Evolutionary conservation across 2,888 invertebrate species (phyloP).

Genomic region (Polymixis lichenea): DNA sequence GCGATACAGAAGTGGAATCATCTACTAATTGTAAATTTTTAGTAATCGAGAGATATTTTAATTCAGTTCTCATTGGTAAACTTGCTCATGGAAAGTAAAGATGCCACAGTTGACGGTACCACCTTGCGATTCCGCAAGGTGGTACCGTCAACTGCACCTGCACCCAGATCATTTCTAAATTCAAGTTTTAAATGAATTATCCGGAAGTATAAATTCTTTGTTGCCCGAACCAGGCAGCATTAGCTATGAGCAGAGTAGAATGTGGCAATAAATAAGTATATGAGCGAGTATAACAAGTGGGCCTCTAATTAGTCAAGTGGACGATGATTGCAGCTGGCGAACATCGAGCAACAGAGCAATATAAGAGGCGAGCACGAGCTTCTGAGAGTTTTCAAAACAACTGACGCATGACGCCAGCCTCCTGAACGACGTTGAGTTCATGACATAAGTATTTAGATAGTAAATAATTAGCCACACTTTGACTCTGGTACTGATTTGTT

Average conservation of each 20-base stretch:
- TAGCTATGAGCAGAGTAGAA: no score
- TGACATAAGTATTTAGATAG: slow-evolving; percentile 13
- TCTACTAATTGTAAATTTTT: no score
- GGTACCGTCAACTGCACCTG: no score
- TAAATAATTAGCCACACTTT: slow-evolving; percentile 3
- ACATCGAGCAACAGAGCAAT: neutral
- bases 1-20: no score
- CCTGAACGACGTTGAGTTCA: slow-evolving; percentile 6
- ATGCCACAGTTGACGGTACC: no score
- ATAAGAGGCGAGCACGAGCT: neutral
- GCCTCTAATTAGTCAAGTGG: slow-evolving; percentile 37
- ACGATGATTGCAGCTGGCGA: neutral
- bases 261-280: slow-evolving; percentile 6
- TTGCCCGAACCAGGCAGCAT: no score
- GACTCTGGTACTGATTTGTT: neutral
- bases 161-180: no score
- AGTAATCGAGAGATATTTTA: no score
- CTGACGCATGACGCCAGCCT: neutral
- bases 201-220: neutral
- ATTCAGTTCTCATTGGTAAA: no score
- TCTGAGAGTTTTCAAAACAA: neutral
- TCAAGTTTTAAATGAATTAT: no score
- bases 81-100: no score
- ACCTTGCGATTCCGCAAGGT: no score
- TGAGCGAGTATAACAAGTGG: slow-evolving; percentile 3